Conservation (phyloP, 2,113 vertebrate species). For the Uropsilus gracilis region DNA sequence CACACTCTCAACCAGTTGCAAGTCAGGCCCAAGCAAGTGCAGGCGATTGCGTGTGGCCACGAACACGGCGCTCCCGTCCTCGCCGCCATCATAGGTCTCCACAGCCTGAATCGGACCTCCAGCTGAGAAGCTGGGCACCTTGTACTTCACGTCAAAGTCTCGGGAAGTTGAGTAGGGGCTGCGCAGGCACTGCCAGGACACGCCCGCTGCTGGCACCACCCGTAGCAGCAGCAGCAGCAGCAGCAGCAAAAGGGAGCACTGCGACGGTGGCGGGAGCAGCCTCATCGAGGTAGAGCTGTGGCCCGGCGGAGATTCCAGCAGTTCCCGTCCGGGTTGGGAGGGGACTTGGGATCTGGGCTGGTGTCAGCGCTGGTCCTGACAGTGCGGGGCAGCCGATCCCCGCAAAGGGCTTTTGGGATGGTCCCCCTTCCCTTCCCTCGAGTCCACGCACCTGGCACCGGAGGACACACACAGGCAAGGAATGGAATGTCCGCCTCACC, state of each 20-base stretch:
- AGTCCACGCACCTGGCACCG: neutral
- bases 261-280: neutral
- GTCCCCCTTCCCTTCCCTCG: neutral
- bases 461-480: neutral
- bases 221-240: neutral
- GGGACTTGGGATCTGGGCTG: neutral
- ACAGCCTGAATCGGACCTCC: constrained; percentile 90
- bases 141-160: constrained; percentile 90
- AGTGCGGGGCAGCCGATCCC: neutral
- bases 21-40: constrained; percentile 85
- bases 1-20: constrained; percentile 83
- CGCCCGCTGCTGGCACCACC: rapidly evolving
- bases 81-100: neutral
- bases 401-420: neutral
- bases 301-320: neutral
- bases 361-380: neutral
- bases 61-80: constrained; percentile 73
- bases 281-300: constrained; percentile 29
- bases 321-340: neutral
- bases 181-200: constrained; percentile 85
- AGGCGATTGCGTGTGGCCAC: constrained; percentile 92
- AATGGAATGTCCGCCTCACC: neutral
- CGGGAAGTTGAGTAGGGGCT: constrained; percentile 82
- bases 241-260: neutral
- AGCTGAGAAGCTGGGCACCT: constrained; percentile 87